Evolutionary conservation across 2,888 invertebrate genomes (phyloP), one percentile per base, ranked within the genome.

Genomic region (Cynaeus angustus): DNA sequence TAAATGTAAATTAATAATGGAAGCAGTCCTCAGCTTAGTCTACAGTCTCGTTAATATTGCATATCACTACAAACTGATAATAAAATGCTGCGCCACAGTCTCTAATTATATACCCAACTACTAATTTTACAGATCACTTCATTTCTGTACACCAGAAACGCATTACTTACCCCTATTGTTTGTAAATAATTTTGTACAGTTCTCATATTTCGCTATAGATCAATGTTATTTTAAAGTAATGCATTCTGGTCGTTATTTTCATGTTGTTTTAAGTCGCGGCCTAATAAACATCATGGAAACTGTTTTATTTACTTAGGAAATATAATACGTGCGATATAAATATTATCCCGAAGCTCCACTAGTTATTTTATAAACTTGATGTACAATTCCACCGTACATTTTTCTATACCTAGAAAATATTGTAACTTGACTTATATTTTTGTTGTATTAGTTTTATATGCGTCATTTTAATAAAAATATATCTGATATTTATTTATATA

Each of bases 1-100:
- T 50, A 38, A 62, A 62, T 62, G 62, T 62, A 26, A 62, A 62
- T 62, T 50, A 50, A 62, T 62, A 62, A 50, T 62, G 13, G 38
- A 61, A 52, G 38, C 45, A 16, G 43, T 28, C 52, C 53, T 12
- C 53, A 43, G 58, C 46, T 62, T 62, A 13, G 26, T 48, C 38
- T 62, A 50, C 33, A 41, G 53, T 30, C 53, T 53, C 41, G 28
- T 28, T 30, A 62, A 64, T 64, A 53, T 64, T 52, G 64, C 64
- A 64, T 64, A 64, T 64, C 64, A 64, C 61, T 61, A 48, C 45
- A 43, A 45, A 38, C 62, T 52, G 38, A 28, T 10, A 50, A 58
- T 48, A 61, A 59, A 58, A 9, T 45, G 33, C 37, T 53, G 37
- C 53, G 53, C 53, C 53, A 53, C 52, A 28, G 10, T 33, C 28